Base-by-base conservation (phyloP, 2,797 vertebrate species). In the Artibeus jamaicensis region DNA sequence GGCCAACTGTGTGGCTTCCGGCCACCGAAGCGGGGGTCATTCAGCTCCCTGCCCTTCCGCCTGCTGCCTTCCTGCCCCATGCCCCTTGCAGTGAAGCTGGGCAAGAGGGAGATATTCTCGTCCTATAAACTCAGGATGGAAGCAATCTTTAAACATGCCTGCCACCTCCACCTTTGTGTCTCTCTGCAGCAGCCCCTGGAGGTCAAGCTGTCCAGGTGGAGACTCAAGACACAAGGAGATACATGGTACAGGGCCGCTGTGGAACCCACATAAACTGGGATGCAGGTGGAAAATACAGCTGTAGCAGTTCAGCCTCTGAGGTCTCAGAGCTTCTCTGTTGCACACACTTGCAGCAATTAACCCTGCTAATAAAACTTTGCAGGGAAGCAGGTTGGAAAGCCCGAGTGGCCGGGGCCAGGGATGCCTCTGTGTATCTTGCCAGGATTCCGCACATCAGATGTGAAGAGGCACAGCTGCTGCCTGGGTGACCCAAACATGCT, bases 111-210 rank as follows among this genome's bases (percentile, higher is more conserved):
- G 12, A 42, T 37, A 48, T 12, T 68, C 78, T 24, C 18, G 65
- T 42, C 24, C 34, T 71, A 48, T 2, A 6, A 6, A 24, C 48
- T 32, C 22, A 81, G 21, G 44, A 11, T 2, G 24, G 19, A 39
- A 16, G 4, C n/a, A 32, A 65, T 5, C 15, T 6, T 32, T 4
- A 29, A 9, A 3, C 6, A 10, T 0, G 10, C 0, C 0, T 1
- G 5, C 2, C 8, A 32, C 29, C 8, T 24, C 12, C 5, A 2
- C 5, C 11, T 5, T 18, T 19, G 42, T 22, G 39, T 79, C 21
- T 29, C 6, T 8, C 19, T 14, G 4, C 4, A 11, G 16, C 3
- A 22, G 19, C 18, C 39, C 32, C 46, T 24, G 2, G 42, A 48
- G 32, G 29, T 1, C 32, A 6, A 12, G 10, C 10, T 5, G 44